These are phyloP conservation scores for Oreochromis niloticus DNA, from an alignment of 2,113 vertebrate species.

Conservation along the genomic window DNA sequence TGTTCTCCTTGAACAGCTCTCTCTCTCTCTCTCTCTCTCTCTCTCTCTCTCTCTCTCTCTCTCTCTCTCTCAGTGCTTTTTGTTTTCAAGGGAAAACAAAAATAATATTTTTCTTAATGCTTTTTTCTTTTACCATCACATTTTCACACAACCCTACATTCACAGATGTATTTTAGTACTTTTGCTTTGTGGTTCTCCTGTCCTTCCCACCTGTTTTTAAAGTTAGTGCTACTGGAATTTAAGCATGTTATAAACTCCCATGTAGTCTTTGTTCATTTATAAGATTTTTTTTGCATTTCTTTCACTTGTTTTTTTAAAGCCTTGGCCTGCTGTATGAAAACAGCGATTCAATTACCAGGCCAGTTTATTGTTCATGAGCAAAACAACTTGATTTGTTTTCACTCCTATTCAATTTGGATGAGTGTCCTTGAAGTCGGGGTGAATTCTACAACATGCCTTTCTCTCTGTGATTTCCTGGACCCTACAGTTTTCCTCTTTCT, in stretches of 20 bases:
- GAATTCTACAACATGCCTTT: not conserved
- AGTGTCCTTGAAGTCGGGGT: constrained; percentile 5
- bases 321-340: not conserved
- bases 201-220: not conserved
- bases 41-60: too few species aligned
- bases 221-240: not conserved
- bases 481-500: not conserved
- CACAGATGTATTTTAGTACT: not conserved
- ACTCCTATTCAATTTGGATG: not conserved
- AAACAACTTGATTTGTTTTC: not conserved
- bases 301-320: not conserved
- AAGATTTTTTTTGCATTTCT: not conserved
- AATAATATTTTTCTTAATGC: not conserved
- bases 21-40: too few species aligned
- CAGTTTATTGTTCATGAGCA: not conserved
- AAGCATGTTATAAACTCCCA: not conserved
- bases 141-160: not conserved
- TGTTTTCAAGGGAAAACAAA: accelerated
- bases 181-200: not conserved
- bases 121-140: not conserved
- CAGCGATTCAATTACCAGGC: not conserved
- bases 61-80: not conserved
- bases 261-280: not conserved
- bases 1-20: not conserved
- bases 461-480: not conserved